These are phyloP conservation scores for Entomobrya proxima DNA, from an alignment of 2,888 invertebrate species.

Conservation along the genomic window DNA sequence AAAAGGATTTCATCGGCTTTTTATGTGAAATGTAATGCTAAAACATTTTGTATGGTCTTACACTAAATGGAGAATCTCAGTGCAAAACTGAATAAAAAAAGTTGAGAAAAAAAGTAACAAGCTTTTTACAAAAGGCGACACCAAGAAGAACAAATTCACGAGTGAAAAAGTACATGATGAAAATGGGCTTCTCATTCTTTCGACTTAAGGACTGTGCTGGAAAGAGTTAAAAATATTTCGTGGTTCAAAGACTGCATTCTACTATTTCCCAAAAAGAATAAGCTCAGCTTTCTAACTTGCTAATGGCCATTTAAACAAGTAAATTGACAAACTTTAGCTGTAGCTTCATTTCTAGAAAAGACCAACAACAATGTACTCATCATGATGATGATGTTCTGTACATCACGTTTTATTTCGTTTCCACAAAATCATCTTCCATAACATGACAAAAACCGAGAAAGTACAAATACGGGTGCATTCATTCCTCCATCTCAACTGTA, in stretches of 20 bases:
- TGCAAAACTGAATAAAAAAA: neutral
- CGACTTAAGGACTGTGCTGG: constrained; percentile 3
- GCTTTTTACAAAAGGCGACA: neutral
- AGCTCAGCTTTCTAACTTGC: constrained; percentile 42
- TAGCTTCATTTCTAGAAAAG: constrained; percentile 11
- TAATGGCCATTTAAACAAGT: constrained; percentile 65
- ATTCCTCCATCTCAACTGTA: neutral
- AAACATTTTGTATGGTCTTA: neutral
- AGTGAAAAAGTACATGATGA: neutral
- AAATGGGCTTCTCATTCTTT: neutral
- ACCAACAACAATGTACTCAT: neutral
- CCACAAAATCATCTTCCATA: neutral
- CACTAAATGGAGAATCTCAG: too few species aligned
- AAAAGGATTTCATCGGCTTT: neutral
- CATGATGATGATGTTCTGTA: neutral
- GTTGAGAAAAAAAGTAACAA: constrained; percentile 5
- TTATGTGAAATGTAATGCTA: constrained; percentile 25
- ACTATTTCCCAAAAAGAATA: neutral
- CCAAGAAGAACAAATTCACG: constrained; percentile 7
- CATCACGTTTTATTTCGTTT: neutral
- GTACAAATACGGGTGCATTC: neutral
- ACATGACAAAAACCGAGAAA: constrained; percentile 12
- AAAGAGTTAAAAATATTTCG: constrained; percentile 37
- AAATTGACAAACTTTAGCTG: constrained; percentile 61
- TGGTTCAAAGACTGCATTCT: constrained; percentile 45